phyloP scores from a whole-genome alignment of 2,888 invertebrate species.

The Callosobruchus maculatus region DNA sequence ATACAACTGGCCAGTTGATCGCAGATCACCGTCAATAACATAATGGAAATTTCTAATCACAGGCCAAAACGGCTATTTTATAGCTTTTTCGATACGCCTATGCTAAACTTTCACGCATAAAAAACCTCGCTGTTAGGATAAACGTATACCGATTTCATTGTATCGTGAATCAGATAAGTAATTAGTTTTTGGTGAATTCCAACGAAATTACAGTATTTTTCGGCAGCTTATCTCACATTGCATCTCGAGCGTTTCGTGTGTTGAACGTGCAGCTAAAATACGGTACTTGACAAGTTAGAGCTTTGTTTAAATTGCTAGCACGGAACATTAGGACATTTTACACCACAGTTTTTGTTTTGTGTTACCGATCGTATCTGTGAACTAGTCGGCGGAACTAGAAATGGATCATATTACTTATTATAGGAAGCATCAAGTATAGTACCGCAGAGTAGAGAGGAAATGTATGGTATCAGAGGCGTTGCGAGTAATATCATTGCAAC shows the following conservation, averaged over 20 bases:
- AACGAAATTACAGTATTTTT: not conserved
- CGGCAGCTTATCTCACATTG: not conserved
- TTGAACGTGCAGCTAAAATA: not conserved
- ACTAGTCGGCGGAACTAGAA: not conserved
- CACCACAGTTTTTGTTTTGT: not conserved
- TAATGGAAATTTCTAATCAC: too few relatives aligned
- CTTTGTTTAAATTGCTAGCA: not conserved
- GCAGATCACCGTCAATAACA: too few relatives aligned
- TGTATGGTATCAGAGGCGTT: too few relatives aligned
- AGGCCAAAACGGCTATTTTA: not conserved
- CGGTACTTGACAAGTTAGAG: not conserved
- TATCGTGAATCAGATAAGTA: not conserved
- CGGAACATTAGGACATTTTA: not conserved
- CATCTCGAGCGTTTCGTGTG: not conserved
- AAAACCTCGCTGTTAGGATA: not conserved
- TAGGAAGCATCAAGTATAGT: too few relatives aligned
- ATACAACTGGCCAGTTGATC: too few relatives aligned
- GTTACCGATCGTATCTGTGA: not conserved
- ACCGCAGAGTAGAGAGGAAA: too few relatives aligned
- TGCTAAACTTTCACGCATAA: not conserved
- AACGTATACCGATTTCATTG: not conserved
- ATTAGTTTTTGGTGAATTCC: not conserved
- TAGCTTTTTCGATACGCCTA: not conserved
- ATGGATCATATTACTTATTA: not conserved
- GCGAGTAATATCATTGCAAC: too few relatives aligned